Evolutionary conservation across 2,797 vertebrate genomes (phyloP), one percentile per base, ranked within the genome.

Genomic region (Rhinophrynus dorsalis): DNA sequence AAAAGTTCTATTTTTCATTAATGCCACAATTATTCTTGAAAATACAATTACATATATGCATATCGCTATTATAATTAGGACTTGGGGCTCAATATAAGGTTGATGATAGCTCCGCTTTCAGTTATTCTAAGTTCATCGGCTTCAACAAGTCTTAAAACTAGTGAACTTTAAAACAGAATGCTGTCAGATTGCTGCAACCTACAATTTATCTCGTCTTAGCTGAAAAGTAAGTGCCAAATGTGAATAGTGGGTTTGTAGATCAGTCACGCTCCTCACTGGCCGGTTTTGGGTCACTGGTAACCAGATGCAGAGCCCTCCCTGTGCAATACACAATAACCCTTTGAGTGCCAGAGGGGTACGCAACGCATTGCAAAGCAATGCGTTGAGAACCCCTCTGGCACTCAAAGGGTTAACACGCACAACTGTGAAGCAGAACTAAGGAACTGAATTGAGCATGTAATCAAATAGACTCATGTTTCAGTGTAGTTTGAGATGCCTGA

Each of bases 181-280:
- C 21, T 50, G 65, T 68, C 44, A 38, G 40, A 50, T 9, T 18
- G 4, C 35, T 56, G 40, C 38, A 55, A 40, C 40, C 44, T 2
- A 47, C 20, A 47, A 47, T 8, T 33, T 17, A 27, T 56, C 13
- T 55, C 10, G 47, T 32, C 18, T 48, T 30, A 45, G 37, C 24
- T 44, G 11, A 61, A 24, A 10, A 15, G 32, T 29, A 52, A 54
- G 65, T 68, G 66, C 66, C 66, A 68, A 68, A 59, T 59, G 44
- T 59, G 59, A 68, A 68, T 50, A 35, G 5, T 30, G 12, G 47
- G 29, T 20, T 64, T 7, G 40, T 5, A 35, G 6, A 24, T 38
- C 24, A 21, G 45, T 50, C 32, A 51, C 8, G 21, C 48, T 33
- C 47, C 37, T 51, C 23, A 37, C n/a, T 26, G 5, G 10, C 17